Base-by-base conservation (phyloP, 2,797 vertebrate genomes). In the Oreortyx pictus region DNA sequence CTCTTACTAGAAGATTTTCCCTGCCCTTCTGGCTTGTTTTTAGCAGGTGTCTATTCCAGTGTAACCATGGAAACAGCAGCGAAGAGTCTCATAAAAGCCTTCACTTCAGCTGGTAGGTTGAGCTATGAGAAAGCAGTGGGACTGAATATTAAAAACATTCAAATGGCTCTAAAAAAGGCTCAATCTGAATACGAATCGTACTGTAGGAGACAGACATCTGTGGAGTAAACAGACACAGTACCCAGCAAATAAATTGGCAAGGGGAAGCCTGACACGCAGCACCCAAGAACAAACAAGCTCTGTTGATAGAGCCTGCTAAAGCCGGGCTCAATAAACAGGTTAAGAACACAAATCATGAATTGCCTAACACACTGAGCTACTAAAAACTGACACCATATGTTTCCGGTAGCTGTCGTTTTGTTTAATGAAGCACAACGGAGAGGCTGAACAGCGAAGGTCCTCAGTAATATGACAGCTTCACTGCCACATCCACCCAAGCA, bases 1-100 rank as follows among this genome's bases (percentile, higher is more conserved):
- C 70, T 72, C 82, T 56, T 90, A 81, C 54, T 47, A 49, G 60
- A 77, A 73, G 78, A 68, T 84, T 66, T 94, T 89, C 75, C 25
- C 37, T 59, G 83, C 74, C 66, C 67, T 90, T 90, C 89, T 88
- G 86, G 66, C 87, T 94, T 60, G 43, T 66, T 35, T 72, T 92
- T 77, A 79, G 50, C 60, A 88, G 86, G 76, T 90, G 83, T 91
- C 93, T 88, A 37, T 92, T 96, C 65, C 82, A 90, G 88, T 89
- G 94, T 97, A 96, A 90, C 95, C 96, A 97, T 97, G 94, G 95
- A 90, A 96, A 97, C 95, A 73, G 82, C 76, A 88, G 92, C 29
- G 70, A 95, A 92, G 88, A 92, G 84, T n/a, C 81, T 85, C 81
- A 89, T 92, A 76, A 92, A 90, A 94, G 86, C 91, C 70, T 93